Evolutionary conservation across 1,140 invertebrate species (phyloP), one percentile per base, ranked within the genome.

Genomic region (Venturia canescens): DNA sequence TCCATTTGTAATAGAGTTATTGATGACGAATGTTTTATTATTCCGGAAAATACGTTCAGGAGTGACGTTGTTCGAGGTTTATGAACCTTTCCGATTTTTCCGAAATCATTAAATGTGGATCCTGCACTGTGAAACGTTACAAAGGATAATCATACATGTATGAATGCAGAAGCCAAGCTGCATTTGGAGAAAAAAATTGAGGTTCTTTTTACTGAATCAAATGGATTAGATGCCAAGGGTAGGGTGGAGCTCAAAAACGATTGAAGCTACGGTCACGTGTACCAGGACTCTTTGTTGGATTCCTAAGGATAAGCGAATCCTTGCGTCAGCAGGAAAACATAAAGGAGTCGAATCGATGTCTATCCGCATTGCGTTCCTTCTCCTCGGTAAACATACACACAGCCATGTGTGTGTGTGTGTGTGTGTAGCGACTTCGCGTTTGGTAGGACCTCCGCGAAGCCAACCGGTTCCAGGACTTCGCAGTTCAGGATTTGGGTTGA

Each of bases 281-380:
- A 60, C 66, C 66, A 80, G 80, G 75, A 85, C 60, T 83, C 78
- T 50, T 26, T 80, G 71, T 75, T 29, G 78, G 79, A 70, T 80
- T 84, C 87, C 83, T 84, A 89, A 90, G 88, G 89, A 89, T 89
- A 87, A 85, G 78, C 83, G 88, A 89, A 87, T 90, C 88, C 88
- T 89, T 89, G 86, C 88, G 83, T 83, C 86, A 90, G 78, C 88
- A 89, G 89, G 89, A 82, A 82, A 87, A 80, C 83, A 90, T 87
- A 81, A 89, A 82, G 85, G 79, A 84, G 82, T 71, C 81, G 83
- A 84, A 83, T 84, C 80, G 80, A 60, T 57, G 23, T 26, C 26
- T 63, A 18, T 15, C 66, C 66, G 23, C 16, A 29, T 31, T 13
- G 13, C 13, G 75, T 76, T 82, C 72, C 38, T 76, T 70, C 67